Evolutionary conservation across 2,113 vertebrate species (phyloP).

Genomic region (Hydrolagus affinis): DNA sequence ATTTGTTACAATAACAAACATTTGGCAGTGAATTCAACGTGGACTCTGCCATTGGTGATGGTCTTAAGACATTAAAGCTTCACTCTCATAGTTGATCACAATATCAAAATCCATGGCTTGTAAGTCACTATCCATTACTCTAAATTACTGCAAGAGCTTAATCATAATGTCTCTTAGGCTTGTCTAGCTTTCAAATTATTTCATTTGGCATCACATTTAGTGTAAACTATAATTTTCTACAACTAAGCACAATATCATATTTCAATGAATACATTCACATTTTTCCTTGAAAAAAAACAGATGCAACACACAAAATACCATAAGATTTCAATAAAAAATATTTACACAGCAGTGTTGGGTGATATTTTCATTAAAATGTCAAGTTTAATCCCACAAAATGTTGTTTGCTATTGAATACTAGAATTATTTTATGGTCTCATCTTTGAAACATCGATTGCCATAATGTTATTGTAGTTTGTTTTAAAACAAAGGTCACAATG

Average conservation of each 20-base stretch:
- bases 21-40: too few relatives aligned
- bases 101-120: neutral
- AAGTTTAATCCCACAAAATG: neutral
- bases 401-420: slow-evolving; percentile 1
- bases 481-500: neutral
- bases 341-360: neutral
- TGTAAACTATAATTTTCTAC: neutral
- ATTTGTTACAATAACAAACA: too few relatives aligned
- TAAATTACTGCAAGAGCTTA: neutral
- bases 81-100: neutral
- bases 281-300: neutral
- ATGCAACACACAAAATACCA: neutral
- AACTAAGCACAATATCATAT: neutral
- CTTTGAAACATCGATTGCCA: neutral
- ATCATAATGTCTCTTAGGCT: neutral
- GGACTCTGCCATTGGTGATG: too few relatives aligned
- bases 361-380: neutral
- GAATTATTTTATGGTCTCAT: slow-evolving; percentile 8
- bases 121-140: neutral
- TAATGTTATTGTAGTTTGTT: neutral
- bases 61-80: neutral
- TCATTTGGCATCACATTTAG: neutral
- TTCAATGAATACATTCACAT: neutral
- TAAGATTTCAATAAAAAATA: neutral
- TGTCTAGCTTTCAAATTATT: neutral